Conservation (phyloP, 2,888 invertebrate genomes). For the Anagyrus pseudococci region DNA sequence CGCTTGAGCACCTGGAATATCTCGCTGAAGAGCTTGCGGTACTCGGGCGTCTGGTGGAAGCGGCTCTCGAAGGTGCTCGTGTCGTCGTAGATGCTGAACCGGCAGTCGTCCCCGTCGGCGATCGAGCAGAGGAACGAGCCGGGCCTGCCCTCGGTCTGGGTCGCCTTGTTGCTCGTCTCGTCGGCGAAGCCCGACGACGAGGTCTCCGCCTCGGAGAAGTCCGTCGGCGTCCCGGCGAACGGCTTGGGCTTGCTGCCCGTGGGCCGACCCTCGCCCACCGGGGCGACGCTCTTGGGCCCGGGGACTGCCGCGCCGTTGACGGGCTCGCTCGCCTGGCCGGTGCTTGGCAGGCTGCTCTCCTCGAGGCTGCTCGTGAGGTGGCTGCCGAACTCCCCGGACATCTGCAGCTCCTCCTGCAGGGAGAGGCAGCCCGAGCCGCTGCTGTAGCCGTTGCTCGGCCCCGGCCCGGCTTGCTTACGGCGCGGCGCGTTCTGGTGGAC, state of each 20-base stretch:
- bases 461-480: constrained; percentile 49
- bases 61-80: constrained; percentile 81
- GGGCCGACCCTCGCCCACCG: background rate
- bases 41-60: constrained; percentile 83
- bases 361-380: background rate
- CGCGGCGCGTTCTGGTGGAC: constrained; percentile 70
- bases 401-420: constrained; percentile 77
- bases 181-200: constrained; percentile 85
- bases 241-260: constrained; percentile 40
- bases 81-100: constrained; percentile 82
- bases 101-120: constrained; percentile 84
- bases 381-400: constrained; percentile 76
- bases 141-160: constrained; percentile 80
- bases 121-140: constrained; percentile 87
- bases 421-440: constrained; percentile 59
- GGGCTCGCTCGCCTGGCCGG: background rate
- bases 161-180: constrained; percentile 79
- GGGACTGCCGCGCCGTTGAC: no score
- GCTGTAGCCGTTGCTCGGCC: constrained; percentile 53
- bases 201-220: constrained; percentile 86
- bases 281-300: no score
- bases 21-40: constrained; percentile 81
- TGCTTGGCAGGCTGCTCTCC: no score
- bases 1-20: constrained; percentile 84
- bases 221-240: constrained; percentile 76